Base-by-base conservation (phyloP, 2,888 invertebrate species). In the Ennomos erosarius region DNA sequence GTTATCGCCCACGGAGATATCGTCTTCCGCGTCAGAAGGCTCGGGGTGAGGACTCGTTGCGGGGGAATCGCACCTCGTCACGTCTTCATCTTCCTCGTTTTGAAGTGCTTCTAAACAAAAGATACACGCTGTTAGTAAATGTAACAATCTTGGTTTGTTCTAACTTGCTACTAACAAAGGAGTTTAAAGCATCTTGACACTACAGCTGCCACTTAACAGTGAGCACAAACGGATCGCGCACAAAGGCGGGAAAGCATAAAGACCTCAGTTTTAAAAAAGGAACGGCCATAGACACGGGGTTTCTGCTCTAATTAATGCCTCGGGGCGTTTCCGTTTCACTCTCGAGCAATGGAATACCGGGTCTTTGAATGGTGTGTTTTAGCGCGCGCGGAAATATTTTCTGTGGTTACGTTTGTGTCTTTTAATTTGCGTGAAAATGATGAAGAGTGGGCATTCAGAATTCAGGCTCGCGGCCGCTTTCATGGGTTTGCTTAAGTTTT, bases 231-330 rank as follows among this genome's bases (percentile, higher is more conserved):
- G 75, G 75, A 81, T 71, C 75, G 67, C 70, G 68, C 78, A 90
- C 89, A 90, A 90, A 88, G 88, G 82, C 81, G 62, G 60, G 75
- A 69, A 71, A 77, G 74, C 78, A 86, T 90, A 91, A 90, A 91
- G 90, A 88, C 82, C 77, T 84, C 85, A 84, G 84, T 85, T 88
- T 88, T 86, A 84, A 88, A 87, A 88, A 87, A 87, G 88, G 82
- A 88, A 85, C 85, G 85, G 77, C 85, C 81, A 84, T 85, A 88
- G 87, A 87, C 78, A 74, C 83, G 84, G 82, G 82, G 80, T 87
- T 79, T 88, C 90, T 85, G 88, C 90, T 90, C 92, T 92, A 92
- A 92, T 92, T 92, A 92, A 90, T 88, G 92, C 92, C 90, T 85
- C 84, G 82, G 91, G 91, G 88, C 88, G 88, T 87, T 26, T 85